Evolutionary conservation across 2,888 invertebrate genomes (phyloP), one percentile per base, ranked within the genome.

Genomic region (Agrilus biguttatus): DNA sequence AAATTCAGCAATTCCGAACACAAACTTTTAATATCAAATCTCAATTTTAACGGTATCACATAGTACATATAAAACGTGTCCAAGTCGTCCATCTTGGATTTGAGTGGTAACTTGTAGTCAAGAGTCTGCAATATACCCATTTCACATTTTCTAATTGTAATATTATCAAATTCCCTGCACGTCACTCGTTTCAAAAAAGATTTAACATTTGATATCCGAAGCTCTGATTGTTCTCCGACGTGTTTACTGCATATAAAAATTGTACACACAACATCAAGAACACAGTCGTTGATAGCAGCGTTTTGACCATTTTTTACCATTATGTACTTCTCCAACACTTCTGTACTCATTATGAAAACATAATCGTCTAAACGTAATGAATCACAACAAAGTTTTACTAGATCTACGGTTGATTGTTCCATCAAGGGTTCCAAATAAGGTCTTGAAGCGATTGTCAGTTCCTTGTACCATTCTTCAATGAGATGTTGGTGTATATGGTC

Each of bases 271-370:
- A 59, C 42, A 12, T 51, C 45, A 8, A 61, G 47, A 12, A 55
- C 47, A 23, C 55, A 53, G 45, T 62, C 55, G 8, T 50, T 43
- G 12, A 58, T 51, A 42, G 53, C 47, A 37, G 51, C 45, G n/a
- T 47, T 45, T 19, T 41, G 45, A n/a, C 42, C 33, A 14, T 51
- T 48, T 48, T 57, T 57, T 12, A 44, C 45, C 21, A 45, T 38
- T 14, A 60, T 52, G 42, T 61, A 62, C 40, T 55, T 47, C 45
- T 61, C 59, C 14, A 59, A 42, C 13, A 61, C 49, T 34, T 62
- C 60, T 1, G 58, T 51, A n/a, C 54, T 48, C 49, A 55, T 55
- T 32, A 60, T 51, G 43, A 62, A 61, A 5, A 63, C 60, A 44
- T 62, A 55, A 14, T 54, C 46, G 41, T 58, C 59, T 43, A 59